Conservation (phyloP, 2,113 vertebrate genomes). For the Gambusia affinis region DNA sequence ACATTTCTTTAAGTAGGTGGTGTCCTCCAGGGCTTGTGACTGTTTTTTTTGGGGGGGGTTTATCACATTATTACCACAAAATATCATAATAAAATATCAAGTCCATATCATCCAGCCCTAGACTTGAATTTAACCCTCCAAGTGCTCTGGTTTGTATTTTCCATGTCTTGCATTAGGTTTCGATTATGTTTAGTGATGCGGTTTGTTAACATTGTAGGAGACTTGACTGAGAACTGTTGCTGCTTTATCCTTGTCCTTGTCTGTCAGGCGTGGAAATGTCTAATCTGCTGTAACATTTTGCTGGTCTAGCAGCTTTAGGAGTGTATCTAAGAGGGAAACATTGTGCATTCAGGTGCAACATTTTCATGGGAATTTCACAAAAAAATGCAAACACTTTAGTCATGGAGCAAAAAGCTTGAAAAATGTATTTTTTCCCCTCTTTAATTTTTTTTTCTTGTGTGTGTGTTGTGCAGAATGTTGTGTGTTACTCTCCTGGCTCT, state of each 20-base stretch:
- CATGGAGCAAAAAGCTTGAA: not conserved
- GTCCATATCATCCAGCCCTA: no score
- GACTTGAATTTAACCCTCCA: no score
- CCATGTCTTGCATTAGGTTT: not conserved
- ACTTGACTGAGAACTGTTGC: constrained; percentile 23
- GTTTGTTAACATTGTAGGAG: constrained; percentile 8
- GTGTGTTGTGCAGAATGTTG: constrained; percentile 84
- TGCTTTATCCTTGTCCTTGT: constrained; percentile 19
- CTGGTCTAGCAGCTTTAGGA: constrained; percentile 5
- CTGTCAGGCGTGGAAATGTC: not conserved
- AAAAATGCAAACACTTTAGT: not conserved
- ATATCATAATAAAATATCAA: no score
- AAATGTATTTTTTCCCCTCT: no score
- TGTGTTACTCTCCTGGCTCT: constrained; percentile 70
- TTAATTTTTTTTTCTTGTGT: not conserved
- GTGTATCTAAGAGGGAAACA: not conserved
- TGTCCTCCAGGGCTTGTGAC: no score
- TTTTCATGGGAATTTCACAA: no score
- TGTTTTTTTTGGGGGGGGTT: no score
- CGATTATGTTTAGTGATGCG: constrained; percentile 1
- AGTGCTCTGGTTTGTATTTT: not conserved
- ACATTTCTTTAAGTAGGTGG: no score
- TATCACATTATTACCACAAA: no score
- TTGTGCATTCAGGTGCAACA: no score
- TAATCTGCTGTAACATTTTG: constrained; percentile 12